These are phyloP conservation scores for Dreissena rostriformis DNA, from an alignment of 1,140 invertebrate species.

Conservation along the genomic window DNA sequence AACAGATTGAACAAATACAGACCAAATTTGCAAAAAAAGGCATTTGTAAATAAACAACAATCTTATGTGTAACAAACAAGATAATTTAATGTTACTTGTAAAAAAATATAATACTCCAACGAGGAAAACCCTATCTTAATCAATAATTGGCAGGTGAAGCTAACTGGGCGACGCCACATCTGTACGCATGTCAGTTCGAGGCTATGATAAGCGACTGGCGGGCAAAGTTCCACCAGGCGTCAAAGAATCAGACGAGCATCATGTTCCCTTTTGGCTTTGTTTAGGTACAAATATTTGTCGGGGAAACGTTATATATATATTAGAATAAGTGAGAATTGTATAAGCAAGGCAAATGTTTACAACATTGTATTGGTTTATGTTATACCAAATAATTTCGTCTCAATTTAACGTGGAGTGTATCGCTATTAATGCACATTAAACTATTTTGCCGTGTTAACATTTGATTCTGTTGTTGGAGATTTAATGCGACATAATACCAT, in stretches of 20 bases:
- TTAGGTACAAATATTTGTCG: conserved; percentile 55
- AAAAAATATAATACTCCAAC: neutral
- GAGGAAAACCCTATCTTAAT: neutral
- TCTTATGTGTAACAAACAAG: too few species aligned
- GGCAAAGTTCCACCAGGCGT: conserved; percentile 60
- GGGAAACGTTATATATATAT: too few species aligned
- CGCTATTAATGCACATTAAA: neutral
- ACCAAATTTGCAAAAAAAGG: too few species aligned
- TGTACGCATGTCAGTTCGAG: conserved; percentile 70
- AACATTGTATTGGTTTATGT: neutral
- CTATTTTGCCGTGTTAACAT: neutral
- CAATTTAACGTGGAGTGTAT: neutral
- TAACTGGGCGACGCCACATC: conserved; percentile 50
- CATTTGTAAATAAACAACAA: too few species aligned
- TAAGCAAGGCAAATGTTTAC: too few species aligned
- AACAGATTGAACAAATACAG: too few species aligned
- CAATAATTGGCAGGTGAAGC: conserved; percentile 64
- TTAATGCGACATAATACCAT: neutral
- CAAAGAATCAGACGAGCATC: conserved; percentile 60
- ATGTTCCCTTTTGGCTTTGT: conserved; percentile 76
- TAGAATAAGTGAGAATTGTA: too few species aligned
- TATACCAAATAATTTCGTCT: neutral
- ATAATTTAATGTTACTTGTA: too few species aligned
- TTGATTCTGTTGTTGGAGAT: neutral
- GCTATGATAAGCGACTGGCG: conserved; percentile 73